phyloP scores from a whole-genome alignment of 2,113 vertebrate genomes.

The Rattus norvegicus region GRCr8 NC_086038.1:10004501-10005000 shows the following conservation, averaged over 20 bases:
- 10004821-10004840: no score
- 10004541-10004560: not conserved
- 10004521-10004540: not conserved
- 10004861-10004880: not conserved
- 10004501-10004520: no score
- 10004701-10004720: no score
- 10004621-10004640: not conserved
- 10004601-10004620: no score
- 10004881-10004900: not conserved
- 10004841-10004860: fast-evolving
- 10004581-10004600: not conserved
- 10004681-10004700: no score
- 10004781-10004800: no score
- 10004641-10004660: no score
- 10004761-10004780: no score
- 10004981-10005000: fast-evolving
- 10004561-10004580: no score
- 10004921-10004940: fast-evolving
- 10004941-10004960: fast-evolving
- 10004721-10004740: no score
- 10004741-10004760: no score
- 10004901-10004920: fast-evolving
- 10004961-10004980: fast-evolving
- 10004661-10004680: not conserved
- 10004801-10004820: no score